Evolutionary conservation across 2,113 vertebrate species (phyloP).

Genomic region (Gymnocephalus cernua): DNA sequence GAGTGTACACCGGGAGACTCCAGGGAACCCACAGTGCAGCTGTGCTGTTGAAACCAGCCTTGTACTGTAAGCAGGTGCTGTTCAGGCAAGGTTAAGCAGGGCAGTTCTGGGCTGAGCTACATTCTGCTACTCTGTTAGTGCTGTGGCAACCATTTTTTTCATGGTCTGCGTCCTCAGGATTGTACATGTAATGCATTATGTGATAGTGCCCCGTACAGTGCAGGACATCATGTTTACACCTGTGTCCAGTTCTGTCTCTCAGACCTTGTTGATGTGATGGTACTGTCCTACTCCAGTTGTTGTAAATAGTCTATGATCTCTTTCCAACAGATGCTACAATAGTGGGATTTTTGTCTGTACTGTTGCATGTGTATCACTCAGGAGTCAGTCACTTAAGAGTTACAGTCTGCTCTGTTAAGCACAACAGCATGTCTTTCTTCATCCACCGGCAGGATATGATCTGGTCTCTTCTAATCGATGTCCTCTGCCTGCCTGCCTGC

Average conservation of each 20-base stretch:
- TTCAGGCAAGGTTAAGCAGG: conserved; percentile 8
- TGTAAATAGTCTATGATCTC: conserved; percentile 17
- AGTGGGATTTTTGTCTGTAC: background rate
- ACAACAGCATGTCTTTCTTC: conserved; percentile 1
- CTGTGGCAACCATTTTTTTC: background rate
- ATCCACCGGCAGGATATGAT: conserved; percentile 6
- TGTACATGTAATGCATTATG: conserved; percentile 14
- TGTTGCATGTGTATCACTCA: background rate
- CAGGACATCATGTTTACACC: background rate
- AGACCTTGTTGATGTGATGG: background rate
- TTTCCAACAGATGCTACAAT: background rate
- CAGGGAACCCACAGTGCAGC: background rate
- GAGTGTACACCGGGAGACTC: background rate
- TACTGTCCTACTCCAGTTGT: background rate
- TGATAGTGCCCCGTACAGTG: background rate
- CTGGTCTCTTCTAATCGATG: conserved; percentile 30
- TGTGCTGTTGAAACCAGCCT: background rate
- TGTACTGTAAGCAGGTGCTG: background rate
- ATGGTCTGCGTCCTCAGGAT: conserved; percentile 6
- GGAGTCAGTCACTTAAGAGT: conserved; percentile 3
- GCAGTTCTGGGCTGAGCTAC: conserved; percentile 1
- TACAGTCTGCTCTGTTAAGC: conserved; percentile 29
- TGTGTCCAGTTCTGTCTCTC: conserved; percentile 1
- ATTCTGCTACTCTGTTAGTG: background rate
- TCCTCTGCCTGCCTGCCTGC: conserved; percentile 10